These are phyloP conservation scores for Dascyllus trimaculatus DNA, from an alignment of 2,113 vertebrate genomes.

Conservation along the genomic window DNA sequence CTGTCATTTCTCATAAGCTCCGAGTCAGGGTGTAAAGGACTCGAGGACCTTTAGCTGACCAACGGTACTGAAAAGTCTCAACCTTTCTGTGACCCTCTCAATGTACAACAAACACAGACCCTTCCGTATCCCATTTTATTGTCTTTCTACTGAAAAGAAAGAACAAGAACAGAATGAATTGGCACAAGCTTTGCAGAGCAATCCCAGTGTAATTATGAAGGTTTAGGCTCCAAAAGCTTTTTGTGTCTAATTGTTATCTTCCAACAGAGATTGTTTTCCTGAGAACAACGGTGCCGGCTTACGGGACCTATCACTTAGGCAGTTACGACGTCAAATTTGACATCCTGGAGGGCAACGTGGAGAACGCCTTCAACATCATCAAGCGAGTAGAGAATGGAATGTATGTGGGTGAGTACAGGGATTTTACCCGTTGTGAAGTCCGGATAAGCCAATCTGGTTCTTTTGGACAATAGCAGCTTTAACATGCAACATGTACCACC, in stretches of 20 bases:
- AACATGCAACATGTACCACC: slow-evolving; percentile 25
- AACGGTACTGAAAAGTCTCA: slow-evolving; percentile 51
- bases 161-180: slow-evolving; percentile 20
- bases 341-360: slow-evolving; percentile 93
- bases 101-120: slow-evolving; percentile 54
- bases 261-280: slow-evolving; percentile 96
- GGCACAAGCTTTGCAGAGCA: slow-evolving; percentile 18
- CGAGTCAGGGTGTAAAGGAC: slow-evolving; percentile 55
- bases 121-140: slow-evolving; percentile 58
- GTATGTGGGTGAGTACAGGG: slow-evolving; percentile 91
- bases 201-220: slow-evolving; percentile 41
- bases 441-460: slow-evolving; percentile 16
- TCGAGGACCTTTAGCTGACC: slow-evolving; percentile 48
- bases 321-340: slow-evolving; percentile 93
- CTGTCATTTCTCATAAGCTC: slow-evolving; percentile 71
- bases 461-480: slow-evolving; percentile 54
- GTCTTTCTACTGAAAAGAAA: slow-evolving; percentile 38
- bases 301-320: slow-evolving; percentile 85
- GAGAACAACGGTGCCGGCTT: slow-evolving; percentile 89
- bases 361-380: slow-evolving; percentile 94
- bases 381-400: slow-evolving; percentile 92
- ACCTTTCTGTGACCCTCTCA: slow-evolving; percentile 59
- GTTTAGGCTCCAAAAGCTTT: slow-evolving; percentile 31
- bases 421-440: slow-evolving; percentile 25
- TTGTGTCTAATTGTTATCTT: slow-evolving; percentile 60